Evolutionary conservation across 64 coral and sea anemone species (phyloP).

Genomic region (Platygyra sinensis): DNA sequence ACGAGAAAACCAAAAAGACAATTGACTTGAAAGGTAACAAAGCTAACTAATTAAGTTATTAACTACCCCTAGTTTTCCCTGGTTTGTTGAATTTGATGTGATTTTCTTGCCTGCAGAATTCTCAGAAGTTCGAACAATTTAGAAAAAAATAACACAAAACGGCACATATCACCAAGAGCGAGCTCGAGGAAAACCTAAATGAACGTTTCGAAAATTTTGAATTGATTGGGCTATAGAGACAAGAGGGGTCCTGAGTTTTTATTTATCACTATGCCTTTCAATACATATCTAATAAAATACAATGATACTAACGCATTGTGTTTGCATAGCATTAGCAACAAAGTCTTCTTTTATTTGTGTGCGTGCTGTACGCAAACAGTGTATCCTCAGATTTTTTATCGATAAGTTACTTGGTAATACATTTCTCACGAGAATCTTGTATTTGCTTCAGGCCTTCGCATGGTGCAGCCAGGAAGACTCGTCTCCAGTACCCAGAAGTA

Average conservation of each 20-base stretch:
- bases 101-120: no score
- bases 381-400: background rate
- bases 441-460: background rate
- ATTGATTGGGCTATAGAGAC: no score
- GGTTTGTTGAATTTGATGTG: background rate
- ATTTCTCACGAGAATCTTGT: background rate
- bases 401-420: background rate
- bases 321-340: no score
- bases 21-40: slow-evolving; percentile 28
- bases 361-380: background rate
- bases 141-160: no score
- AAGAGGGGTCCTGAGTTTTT: no score
- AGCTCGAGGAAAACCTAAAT: no score
- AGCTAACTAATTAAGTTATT: background rate
- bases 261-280: background rate
- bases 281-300: no score
- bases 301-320: no score
- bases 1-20: slow-evolving; percentile 18
- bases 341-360: background rate
- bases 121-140: no score
- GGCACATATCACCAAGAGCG: no score
- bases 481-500: slow-evolving; percentile 29
- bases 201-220: no score
- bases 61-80: background rate
- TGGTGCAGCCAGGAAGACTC: slow-evolving; percentile 19